Conservation (phyloP, 2,113 vertebrate species). For the Tragelaphus buxtoni region DNA sequence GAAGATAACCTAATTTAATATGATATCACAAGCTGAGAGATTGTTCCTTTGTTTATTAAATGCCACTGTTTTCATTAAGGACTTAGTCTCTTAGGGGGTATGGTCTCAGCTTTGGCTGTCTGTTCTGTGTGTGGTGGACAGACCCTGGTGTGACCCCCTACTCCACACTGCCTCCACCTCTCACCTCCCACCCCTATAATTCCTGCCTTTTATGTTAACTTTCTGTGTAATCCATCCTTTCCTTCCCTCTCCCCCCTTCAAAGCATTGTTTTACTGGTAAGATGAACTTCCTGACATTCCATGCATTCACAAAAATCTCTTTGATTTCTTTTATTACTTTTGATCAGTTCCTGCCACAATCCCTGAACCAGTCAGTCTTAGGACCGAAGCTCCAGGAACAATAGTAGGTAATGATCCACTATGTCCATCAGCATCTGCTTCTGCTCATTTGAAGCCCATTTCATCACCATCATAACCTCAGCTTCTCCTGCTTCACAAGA, state of each 20-base stretch:
- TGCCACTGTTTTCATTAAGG: neutral
- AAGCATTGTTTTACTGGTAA: neutral
- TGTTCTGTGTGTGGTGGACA: neutral
- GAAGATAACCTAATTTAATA: neutral
- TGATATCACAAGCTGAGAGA: neutral
- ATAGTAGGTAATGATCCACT: conserved; percentile 67
- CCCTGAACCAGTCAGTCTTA: conserved; percentile 66
- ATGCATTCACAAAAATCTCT: neutral
- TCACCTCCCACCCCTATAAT: neutral
- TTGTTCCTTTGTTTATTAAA: neutral
- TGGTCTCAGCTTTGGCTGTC: neutral
- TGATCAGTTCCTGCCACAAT: conserved; percentile 63
- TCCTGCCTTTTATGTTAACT: neutral
- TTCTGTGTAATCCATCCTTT: neutral
- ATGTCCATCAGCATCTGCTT: conserved; percentile 20
- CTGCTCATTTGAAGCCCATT: conserved; percentile 31
- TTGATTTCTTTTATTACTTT: conserved; percentile 53
- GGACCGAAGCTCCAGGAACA: conserved; percentile 64
- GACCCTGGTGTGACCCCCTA: neutral
- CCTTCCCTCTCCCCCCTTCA: neutral
- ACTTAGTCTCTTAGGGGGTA: neutral
- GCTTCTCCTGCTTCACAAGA: conserved; percentile 12
- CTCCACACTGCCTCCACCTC: neutral
- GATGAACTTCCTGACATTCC: neutral
- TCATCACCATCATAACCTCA: neutral